Conservation (phyloP, 2,888 invertebrate species). For the Aproaerema taeniolella region DNA sequence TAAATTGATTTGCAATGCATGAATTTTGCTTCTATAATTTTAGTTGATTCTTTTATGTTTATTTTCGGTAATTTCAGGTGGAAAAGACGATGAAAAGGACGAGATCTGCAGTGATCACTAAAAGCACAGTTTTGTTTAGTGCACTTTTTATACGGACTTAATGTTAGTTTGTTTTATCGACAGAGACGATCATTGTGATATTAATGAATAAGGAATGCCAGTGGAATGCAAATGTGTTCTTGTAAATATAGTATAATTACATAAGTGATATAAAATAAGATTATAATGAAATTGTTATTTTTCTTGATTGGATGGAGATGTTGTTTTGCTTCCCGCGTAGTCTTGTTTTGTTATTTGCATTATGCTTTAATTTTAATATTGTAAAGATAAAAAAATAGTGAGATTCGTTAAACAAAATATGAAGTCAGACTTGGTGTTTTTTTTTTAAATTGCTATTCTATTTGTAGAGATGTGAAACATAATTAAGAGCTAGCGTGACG, state of each 20-base stretch:
- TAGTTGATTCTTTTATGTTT: conserved; percentile 50
- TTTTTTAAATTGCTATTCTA: neutral
- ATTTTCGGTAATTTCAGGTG: conserved; percentile 70
- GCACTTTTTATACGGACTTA: conserved; percentile 36
- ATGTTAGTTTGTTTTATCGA: conserved; percentile 37
- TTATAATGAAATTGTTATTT: conserved; percentile 60
- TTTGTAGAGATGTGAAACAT: neutral
- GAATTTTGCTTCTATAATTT: conserved; percentile 30
- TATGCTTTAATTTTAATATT: neutral
- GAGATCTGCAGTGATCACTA: conserved; percentile 64
- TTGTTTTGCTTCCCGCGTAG: neutral
- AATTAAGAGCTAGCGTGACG: neutral
- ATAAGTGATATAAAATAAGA: conserved; percentile 57
- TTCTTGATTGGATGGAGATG: conserved; percentile 34
- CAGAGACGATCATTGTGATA: conserved; percentile 73
- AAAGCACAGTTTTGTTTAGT: conserved; percentile 49
- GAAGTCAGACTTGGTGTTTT: neutral
- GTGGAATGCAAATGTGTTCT: conserved; percentile 44
- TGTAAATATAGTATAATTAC: conserved; percentile 57
- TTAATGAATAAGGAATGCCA: conserved; percentile 64
- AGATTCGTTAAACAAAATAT: neutral
- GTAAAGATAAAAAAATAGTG: neutral
- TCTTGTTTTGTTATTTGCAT: neutral
- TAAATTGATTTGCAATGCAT: conserved; percentile 25
- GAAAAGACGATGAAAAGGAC: conserved; percentile 68